Evolutionary conservation across 1,140 invertebrate species (phyloP), one percentile per base, ranked within the genome.

Genomic region (Ditylenchus dipsaci): DNA sequence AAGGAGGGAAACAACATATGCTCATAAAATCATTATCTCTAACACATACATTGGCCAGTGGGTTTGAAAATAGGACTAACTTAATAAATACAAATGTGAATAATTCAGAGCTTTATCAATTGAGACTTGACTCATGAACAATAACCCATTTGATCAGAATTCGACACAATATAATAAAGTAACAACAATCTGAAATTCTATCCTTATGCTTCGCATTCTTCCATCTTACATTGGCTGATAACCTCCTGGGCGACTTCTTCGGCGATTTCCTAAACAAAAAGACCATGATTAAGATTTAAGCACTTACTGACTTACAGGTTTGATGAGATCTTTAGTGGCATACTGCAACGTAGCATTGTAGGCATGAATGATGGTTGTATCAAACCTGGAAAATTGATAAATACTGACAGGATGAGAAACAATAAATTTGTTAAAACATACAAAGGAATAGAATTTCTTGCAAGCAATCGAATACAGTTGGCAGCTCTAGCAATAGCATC

Each of bases 301-400:
- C 11, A 38, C 11, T 38, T 5, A 5, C 3, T 38, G 33, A 3
- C 33, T 38, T 38, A 38, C 33, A 7, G 91, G 89, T 73, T 89
- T 87, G 0, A 93, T 82, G 1, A 95, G 83, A 65, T 93, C 90
- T 82, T 80, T 85, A 57, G 90, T 88, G 53, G 87, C 82, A 83
- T 92, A 94, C 82, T 91, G 91, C 0, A 88, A 80, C 19, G 92
- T 94, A 76, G 91, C 90, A 77, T 97, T 92, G 84, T 89, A 96
- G 1, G 92, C 91, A 82, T 91, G 91, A 59, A 90, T 87, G 23
- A 97, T 91, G 77, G 90, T 93, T 1, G 92, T 95, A 79, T 96
- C 93, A 80, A 89, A 94, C 11, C 33, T 38, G 11, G 11, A 38
- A 38, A 38, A 38, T 5, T 5, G 11, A 11, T 38, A 5, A 38